phyloP scores from a whole-genome alignment of 1,140 invertebrate species.

The Papilio machaon region DNA sequence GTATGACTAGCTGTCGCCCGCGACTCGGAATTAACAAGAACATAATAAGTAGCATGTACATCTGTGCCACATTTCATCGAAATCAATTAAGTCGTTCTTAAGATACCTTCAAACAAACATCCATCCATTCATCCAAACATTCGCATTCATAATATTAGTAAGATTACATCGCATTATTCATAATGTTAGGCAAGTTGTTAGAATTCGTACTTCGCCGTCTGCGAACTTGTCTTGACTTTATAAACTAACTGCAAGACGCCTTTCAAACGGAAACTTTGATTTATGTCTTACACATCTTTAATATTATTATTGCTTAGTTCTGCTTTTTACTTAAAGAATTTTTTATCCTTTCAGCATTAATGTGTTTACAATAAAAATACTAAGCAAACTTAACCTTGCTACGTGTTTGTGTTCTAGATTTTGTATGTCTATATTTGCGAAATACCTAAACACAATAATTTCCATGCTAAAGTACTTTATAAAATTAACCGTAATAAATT shows the following conservation, averaged over 20 bases:
- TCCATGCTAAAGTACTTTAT: background rate
- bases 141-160: too few relatives aligned
- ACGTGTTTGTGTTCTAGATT: background rate
- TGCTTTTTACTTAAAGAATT: background rate
- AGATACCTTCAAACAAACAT: too few relatives aligned
- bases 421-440: background rate
- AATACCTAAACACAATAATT: background rate
- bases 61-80: too few relatives aligned
- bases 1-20: background rate
- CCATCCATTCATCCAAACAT: too few relatives aligned
- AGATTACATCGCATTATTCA: background rate
- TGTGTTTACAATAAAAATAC: background rate
- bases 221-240: background rate
- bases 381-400: background rate
- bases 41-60: too few relatives aligned
- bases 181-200: background rate
- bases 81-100: too few relatives aligned
- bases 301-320: background rate
- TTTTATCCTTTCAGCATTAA: background rate
- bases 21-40: too few relatives aligned
- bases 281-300: background rate
- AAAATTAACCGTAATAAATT: background rate
- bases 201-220: background rate
- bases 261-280: background rate
- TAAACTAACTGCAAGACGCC: background rate